These are phyloP conservation scores for Vanessa atalanta DNA, from an alignment of 1,140 invertebrate species.

Conservation along the genomic window DNA sequence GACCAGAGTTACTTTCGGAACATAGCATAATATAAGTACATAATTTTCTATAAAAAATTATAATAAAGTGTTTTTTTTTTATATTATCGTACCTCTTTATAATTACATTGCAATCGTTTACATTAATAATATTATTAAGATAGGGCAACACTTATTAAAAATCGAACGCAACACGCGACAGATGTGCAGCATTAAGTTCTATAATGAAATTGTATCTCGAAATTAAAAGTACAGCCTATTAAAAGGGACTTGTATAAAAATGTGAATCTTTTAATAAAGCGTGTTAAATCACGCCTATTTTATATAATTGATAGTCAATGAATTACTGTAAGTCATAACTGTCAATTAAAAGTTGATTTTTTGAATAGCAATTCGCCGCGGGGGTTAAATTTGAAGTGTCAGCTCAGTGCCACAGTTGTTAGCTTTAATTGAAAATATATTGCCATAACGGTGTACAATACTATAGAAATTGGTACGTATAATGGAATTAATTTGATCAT, in stretches of 20 bases:
- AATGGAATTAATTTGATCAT: not conserved
- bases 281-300: slow-evolving; percentile 21
- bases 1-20: too few relatives aligned
- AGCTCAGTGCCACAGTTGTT: slow-evolving; percentile 5
- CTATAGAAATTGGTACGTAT: not conserved
- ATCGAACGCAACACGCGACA: too few relatives aligned
- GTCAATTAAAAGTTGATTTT: slow-evolving; percentile 32
- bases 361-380: slow-evolving; percentile 30
- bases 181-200: too few relatives aligned
- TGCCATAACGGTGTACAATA: slow-evolving; percentile 17
- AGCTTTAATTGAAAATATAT: slow-evolving; percentile 30
- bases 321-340: slow-evolving; percentile 34
- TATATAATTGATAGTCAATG: slow-evolving; percentile 27
- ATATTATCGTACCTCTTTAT: too few relatives aligned
- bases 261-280: not conserved
- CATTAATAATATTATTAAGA: too few relatives aligned
- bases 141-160: too few relatives aligned
- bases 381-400: slow-evolving; percentile 28
- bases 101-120: too few relatives aligned
- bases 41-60: too few relatives aligned
- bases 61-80: too few relatives aligned
- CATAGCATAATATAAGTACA: too few relatives aligned
- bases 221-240: too few relatives aligned
- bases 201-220: too few relatives aligned
- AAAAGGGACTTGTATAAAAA: not conserved